These are phyloP conservation scores for Lepas anatifera DNA, from an alignment of 2,888 invertebrate species.

Conservation along the genomic window DNA sequence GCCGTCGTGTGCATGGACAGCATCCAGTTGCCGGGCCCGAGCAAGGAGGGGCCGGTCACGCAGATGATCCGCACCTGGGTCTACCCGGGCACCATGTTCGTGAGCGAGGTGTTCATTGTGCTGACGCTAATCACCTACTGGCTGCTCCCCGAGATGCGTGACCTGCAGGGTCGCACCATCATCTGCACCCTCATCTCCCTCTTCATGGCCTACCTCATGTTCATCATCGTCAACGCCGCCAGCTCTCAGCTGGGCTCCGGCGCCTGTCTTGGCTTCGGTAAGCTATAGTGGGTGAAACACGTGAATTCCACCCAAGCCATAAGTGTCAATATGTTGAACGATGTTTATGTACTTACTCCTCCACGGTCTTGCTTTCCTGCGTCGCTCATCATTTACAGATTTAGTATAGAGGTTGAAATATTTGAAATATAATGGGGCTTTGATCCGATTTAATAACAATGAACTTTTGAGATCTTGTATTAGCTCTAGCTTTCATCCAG, in stretches of 20 bases:
- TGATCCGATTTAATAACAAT: too few species aligned
- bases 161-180: constrained; percentile 3
- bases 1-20: constrained; percentile 7
- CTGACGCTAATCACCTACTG: constrained; percentile 1
- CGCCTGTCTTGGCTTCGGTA: neutral
- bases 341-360: too few species aligned
- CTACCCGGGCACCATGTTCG: neutral
- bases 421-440: too few species aligned
- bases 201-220: neutral
- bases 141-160: constrained; percentile 9
- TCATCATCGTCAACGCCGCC: neutral
- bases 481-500: too few species aligned
- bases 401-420: too few species aligned
- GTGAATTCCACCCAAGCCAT: too few species aligned
- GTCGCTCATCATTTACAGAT: too few species aligned
- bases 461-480: too few species aligned
- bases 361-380: too few species aligned
- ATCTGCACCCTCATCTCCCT: neutral
- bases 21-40: neutral
- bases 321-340: too few species aligned
- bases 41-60: neutral
- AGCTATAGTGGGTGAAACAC: too few species aligned
- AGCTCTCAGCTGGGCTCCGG: neutral
- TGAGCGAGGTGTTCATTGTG: constrained; percentile 4
- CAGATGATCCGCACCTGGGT: neutral